These are phyloP conservation scores for Allophyes oxyacanthae DNA, from an alignment of 2,888 invertebrate genomes.

Conservation along the genomic window DNA sequence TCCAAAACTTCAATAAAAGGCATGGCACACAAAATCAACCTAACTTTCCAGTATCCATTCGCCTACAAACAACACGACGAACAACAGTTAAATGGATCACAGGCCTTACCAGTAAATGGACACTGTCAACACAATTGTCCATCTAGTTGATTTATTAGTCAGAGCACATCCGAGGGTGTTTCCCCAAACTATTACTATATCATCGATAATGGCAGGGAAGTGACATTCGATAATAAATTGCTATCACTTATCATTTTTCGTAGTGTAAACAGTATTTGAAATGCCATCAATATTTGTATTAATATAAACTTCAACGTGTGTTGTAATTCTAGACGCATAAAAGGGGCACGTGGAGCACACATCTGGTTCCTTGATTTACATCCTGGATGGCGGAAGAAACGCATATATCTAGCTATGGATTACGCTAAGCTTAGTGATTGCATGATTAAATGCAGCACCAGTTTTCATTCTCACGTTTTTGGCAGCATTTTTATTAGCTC, in stretches of 20 bases:
- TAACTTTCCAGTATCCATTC: no score
- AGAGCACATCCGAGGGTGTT: conserved; percentile 19
- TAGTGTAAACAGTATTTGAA: conserved; percentile 1
- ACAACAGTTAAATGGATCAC: conserved; percentile 7
- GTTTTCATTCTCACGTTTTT: no score
- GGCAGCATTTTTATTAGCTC: no score
- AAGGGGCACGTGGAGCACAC: no score
- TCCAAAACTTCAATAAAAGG: no score
- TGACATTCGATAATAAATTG: conserved; percentile 32
- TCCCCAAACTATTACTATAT: conserved; percentile 15
- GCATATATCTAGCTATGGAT: no score
- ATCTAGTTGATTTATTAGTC: conserved; percentile 32
- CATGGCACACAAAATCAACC: no score
- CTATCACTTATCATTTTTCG: conserved; percentile 10
- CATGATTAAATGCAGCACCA: no score
- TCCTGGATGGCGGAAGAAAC: no score
- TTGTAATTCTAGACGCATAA: no score
- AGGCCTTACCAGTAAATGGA: conserved; percentile 8
- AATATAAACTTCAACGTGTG: neutral
- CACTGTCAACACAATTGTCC: conserved; percentile 31
- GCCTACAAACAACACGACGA: neutral
- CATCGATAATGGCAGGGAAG: conserved; percentile 22
- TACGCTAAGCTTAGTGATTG: no score
- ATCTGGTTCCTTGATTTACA: no score
- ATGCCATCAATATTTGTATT: neutral